phyloP scores from a whole-genome alignment of 2,888 invertebrate genomes.

The Tipula lateralis region DNA sequence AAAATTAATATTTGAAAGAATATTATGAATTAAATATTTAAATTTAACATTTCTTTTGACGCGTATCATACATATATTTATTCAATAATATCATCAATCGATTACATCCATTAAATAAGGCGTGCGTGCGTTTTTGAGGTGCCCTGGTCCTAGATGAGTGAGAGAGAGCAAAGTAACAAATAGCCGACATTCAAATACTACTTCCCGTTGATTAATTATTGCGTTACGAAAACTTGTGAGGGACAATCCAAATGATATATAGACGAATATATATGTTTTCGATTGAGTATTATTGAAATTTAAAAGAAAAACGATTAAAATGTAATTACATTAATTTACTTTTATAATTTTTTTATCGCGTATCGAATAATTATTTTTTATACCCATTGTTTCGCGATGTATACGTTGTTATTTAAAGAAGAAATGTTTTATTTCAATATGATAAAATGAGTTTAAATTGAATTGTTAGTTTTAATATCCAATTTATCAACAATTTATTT shows the following conservation, averaged over 20 bases:
- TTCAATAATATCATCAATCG: not conserved
- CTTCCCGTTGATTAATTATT: not conserved
- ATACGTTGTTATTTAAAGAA: not conserved
- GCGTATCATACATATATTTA: not conserved
- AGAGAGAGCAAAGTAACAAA: constrained; percentile 19
- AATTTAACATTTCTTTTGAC: constrained; percentile 20
- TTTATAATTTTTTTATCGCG: not conserved
- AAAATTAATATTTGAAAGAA: constrained; percentile 26
- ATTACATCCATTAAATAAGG: not conserved
- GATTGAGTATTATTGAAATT: not conserved
- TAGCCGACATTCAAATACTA: not conserved
- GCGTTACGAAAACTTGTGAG: not conserved
- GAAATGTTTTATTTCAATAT: constrained; percentile 7
- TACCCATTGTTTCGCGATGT: not conserved
- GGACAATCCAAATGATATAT: not conserved
- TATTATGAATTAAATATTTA: constrained; percentile 26
- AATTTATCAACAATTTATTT: constrained; percentile 19
- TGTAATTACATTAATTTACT: not conserved
- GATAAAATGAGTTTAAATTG: not conserved
- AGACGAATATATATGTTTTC: not conserved
- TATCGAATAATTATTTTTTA: not conserved
- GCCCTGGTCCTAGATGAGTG: constrained; percentile 5
- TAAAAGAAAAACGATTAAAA: not conserved
- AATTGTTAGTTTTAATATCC: not conserved
- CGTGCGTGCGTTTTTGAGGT: not conserved